Conservation (phyloP, 2,113 vertebrate species). For the Ciconia maguari region DNA sequence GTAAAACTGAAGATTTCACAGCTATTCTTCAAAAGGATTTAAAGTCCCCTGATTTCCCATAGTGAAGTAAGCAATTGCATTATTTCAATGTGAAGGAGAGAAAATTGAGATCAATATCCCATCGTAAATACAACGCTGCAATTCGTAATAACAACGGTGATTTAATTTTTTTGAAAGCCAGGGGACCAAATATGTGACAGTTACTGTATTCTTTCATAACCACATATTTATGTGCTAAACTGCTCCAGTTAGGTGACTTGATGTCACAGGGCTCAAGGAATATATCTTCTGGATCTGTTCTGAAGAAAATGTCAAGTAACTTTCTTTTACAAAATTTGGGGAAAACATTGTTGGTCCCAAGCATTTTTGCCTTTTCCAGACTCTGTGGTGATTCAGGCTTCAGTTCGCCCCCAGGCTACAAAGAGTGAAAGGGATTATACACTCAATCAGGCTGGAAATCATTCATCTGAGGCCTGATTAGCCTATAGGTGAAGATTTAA, state of each 20-base stretch:
- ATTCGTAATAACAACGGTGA: slow-evolving; percentile 35
- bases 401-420: background rate
- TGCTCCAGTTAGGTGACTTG: background rate
- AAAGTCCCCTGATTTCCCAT: slow-evolving; percentile 34
- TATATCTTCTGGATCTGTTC: background rate
- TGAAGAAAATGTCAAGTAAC: background rate
- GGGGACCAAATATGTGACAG: background rate
- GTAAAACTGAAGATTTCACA: slow-evolving; percentile 53
- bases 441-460: background rate
- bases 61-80: slow-evolving; percentile 54
- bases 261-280: background rate
- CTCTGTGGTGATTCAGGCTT: background rate
- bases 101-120: slow-evolving; percentile 65
- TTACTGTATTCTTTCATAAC: background rate
- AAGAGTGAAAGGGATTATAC: background rate
- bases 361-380: background rate
- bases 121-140: slow-evolving; percentile 33
- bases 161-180: slow-evolving; percentile 39
- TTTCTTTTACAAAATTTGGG: background rate
- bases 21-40: slow-evolving; percentile 56
- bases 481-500: background rate
- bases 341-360: background rate
- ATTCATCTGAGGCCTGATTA: background rate
- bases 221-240: background rate
- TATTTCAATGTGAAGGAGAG: slow-evolving; percentile 49